Evolutionary conservation across 2,113 vertebrate genomes (phyloP), one percentile per base, ranked within the genome.

Genomic region (Tragulus kanchil): DNA sequence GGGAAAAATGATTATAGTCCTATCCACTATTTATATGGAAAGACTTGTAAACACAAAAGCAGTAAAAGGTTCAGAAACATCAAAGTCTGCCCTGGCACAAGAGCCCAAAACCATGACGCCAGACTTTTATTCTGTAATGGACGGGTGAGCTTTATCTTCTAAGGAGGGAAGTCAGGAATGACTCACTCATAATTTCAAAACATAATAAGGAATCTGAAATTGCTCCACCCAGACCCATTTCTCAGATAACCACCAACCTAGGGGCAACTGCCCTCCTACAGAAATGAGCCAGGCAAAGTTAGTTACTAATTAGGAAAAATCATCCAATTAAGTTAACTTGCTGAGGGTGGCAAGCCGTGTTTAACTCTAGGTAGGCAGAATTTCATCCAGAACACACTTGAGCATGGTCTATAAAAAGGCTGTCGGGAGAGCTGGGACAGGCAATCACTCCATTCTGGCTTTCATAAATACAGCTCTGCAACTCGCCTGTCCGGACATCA

Each of bases 181-280:
- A 98, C 93, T 98, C 98, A 98, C 69, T 21, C 3, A 0, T 45
- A 94, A 98, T 97, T 95, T 97, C 17, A 86, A 95, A 95, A 75
- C 21, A 59, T 87, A 94, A 64, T 97, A 82, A 97, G 97, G 96
- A 97, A 94, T 81, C 95, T 94, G 62, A 73, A 95, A 85, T 92
- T 52, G 93, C 97, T 97, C 98, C 98, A 95, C 98, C 98, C 93
- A 96, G 71, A 95, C 97, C 98, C 96, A 97, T 97, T 98, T 94
- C 95, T 79, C 86, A 97, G 97, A 98, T 98, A 98, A 98, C 96
- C 97, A 97, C 95, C 95, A 87, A 97, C 97, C 98, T 56, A 23
- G 92, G 96, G 97, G 97, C 96, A 98, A 93, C 81, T 82, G 65
- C 77, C 95, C 96, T 97, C 96, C 97, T 95, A 92, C 96, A 93